phyloP scores from a whole-genome alignment of 2,888 invertebrate genomes.

The Eupithecia centaureata region DNA sequence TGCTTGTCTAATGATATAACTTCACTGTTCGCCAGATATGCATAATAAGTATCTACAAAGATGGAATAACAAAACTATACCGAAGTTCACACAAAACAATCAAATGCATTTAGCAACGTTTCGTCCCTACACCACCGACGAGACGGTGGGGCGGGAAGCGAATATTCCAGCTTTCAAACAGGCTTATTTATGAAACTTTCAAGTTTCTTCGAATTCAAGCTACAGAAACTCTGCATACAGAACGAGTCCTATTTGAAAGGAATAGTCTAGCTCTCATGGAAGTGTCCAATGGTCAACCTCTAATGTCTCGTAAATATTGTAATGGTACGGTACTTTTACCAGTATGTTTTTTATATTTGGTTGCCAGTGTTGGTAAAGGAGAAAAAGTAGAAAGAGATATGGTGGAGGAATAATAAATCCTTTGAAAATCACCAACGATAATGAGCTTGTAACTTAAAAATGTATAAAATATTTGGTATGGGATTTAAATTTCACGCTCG shows the following conservation, averaged over 20 bases:
- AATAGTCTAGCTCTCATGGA: not conserved
- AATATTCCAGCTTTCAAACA: conserved; percentile 6
- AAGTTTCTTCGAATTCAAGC: conserved; percentile 15
- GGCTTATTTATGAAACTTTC: conserved; percentile 23
- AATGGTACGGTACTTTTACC: not conserved
- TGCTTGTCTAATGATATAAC: not conserved
- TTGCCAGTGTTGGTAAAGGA: no score
- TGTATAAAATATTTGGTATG: not conserved
- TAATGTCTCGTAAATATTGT: not conserved
- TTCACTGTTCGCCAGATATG: not conserved
- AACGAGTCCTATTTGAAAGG: not conserved
- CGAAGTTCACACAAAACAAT: conserved; percentile 5
- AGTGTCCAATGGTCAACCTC: not conserved
- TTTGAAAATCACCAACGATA: not conserved
- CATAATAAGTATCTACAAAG: not conserved
- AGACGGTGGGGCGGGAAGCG: not conserved
- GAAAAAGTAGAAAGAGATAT: no score
- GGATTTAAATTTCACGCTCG: not conserved
- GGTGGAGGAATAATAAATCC: not conserved
- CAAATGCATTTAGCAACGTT: conserved; percentile 18
- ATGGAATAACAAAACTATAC: not conserved
- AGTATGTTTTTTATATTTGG: not conserved
- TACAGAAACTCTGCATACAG: not conserved
- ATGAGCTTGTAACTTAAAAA: not conserved
- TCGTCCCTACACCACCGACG: not conserved